Base-by-base conservation (phyloP, 2,888 invertebrate genomes). In the Microctonus aethiopoides region DNA sequence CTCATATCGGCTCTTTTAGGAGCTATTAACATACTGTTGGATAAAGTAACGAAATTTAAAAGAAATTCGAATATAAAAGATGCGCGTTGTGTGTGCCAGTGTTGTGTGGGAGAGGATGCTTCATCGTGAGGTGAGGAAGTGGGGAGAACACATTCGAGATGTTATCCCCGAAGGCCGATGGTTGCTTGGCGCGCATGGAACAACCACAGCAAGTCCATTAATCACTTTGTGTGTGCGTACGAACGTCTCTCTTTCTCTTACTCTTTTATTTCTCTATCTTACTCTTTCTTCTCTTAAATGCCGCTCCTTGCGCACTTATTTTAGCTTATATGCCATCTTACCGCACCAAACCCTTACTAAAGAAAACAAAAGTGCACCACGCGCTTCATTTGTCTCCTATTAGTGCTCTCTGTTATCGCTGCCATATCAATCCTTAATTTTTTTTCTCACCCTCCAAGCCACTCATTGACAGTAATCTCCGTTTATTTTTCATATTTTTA, bases 1-100 rank as follows among this genome's bases (percentile, higher is more conserved):
- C 84, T 83, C 82, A 81, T 83, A 84, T 85, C 83, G 83, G 76
- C 76, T 76, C 77, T 46, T 46, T 46, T 46, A 6, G 46, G 6
- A 65, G 82, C 84, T 84, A 85, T 85, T 85, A 85, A 85, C 85
- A 86, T 84, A 86, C 81, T 80, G 80, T 82, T 81, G 84, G 84
- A 83, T 84, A 84, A 84, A 85, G 83, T 83, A 84, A 85, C 85
- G 83, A 84, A 46, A 84, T 84, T 85, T 84, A 81, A 84, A 84
- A 84, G 82, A 84, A 84, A 84, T 83, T 82, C 81, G 46, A 85
- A 84, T 84, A 84, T 84, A 84, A 85, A 84, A 84, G 84, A 82
- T 77, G 78, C 81, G 84, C 46, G 46, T 46, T 57, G 32, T 32
- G 57, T 32, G 57, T 32, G 29, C 57, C 16, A 57, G 32, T 57